Evolutionary conservation across 2,888 invertebrate genomes (phyloP).

Genomic region (Diarsia rubi): DNA sequence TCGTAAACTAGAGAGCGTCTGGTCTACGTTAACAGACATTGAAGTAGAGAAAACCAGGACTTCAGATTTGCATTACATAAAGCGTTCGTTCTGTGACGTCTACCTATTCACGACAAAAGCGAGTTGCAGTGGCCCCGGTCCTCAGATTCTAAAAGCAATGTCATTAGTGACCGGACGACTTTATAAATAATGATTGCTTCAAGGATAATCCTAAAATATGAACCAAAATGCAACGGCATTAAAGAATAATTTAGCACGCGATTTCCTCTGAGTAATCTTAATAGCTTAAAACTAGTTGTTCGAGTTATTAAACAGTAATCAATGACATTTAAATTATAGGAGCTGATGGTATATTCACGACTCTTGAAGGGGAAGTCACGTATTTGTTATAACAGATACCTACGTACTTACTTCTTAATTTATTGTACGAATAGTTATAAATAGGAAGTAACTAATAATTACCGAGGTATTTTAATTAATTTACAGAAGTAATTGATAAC

Average conservation of each 20-base stretch:
- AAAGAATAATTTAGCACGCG: conserved; percentile 58
- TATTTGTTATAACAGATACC: conserved; percentile 22
- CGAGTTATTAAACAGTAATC: conserved; percentile 56
- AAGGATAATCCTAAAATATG: conserved; percentile 55
- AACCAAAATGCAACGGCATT: conserved; percentile 55
- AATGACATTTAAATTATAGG: conserved; percentile 42
- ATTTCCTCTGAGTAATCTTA: conserved; percentile 57
- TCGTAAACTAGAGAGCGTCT: conserved; percentile 7
- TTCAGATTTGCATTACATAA: conserved; percentile 43
- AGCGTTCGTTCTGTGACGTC: conserved; percentile 38
- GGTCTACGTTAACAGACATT: conserved; percentile 12
- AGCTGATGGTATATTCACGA: conserved; percentile 51
- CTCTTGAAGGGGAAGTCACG: conserved; percentile 51
- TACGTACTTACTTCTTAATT: neutral
- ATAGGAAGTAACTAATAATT: conserved; percentile 11
- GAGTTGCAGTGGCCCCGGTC: conserved; percentile 8
- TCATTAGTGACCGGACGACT: conserved; percentile 58
- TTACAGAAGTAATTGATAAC: neutral
- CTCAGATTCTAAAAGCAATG: conserved; percentile 47
- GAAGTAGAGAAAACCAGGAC: conserved; percentile 19
- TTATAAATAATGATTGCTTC: conserved; percentile 57
- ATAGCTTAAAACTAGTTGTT: conserved; percentile 36
- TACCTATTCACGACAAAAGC: conserved; percentile 41
- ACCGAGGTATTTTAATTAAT: neutral
- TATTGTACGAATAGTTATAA: neutral